Base-by-base conservation (phyloP, 2,113 vertebrate species). In the Zingel zingel region DNA sequence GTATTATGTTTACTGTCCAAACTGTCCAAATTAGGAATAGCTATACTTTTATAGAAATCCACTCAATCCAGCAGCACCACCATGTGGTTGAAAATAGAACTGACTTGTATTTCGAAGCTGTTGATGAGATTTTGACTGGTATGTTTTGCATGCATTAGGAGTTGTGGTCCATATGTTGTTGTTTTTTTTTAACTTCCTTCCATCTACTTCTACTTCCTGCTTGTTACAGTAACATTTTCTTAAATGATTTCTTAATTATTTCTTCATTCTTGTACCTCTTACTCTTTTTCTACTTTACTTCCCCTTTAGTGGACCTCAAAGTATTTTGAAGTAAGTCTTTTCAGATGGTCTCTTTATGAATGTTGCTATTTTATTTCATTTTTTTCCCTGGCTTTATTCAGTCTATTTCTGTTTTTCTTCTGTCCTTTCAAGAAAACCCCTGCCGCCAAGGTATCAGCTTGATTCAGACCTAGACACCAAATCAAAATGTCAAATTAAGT, bases 321-420 rank as follows among this genome's bases (percentile, higher is more conserved):
- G 75, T 89, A 83, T 93, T 83, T 77, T 93, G 51, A 95, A 93
- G 94, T 95, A 94, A 94, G 94, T 93, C 18, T 45, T 43, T 53
- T 56, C 62, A 62, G 19, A 71, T 5, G 19, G 10, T 51, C 15
- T 81, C n/a, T 53, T 21, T 64, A 1, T 57, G 13, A 77, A 51
- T 23, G 39, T 27, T 69, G 21, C 43, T 2, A 3, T 66, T 72
- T 30, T 18, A 62, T 27, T 27, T 2, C 2, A 27, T 27, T 61
- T 36, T 18, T n/a, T 68, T 53, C 2, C 4, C 8, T 73, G 6
- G 18, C 0, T 77, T 73, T 70, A 39, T 77, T 77, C 56, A 36
- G 27, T 74, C 9, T 68, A 5, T 56, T 62, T 82, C 18, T 45
- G 14, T 66, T 59, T 43, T 76, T 45, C 57, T 79, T 69, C 19